Base-by-base conservation (phyloP, 2,888 invertebrate genomes). In the Parnassius mnemosyne region DNA sequence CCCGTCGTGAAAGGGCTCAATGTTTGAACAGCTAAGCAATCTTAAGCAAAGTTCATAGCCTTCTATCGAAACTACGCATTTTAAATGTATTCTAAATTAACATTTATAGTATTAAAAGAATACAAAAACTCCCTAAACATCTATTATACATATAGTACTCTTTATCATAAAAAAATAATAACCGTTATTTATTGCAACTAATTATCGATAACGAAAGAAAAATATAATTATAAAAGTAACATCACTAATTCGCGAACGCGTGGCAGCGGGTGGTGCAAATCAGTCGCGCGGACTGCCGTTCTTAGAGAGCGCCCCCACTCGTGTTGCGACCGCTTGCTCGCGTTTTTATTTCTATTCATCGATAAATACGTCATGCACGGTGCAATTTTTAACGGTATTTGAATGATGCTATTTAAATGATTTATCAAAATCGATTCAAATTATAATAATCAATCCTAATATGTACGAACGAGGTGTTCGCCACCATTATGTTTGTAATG, bases 201-300 rank as follows among this genome's bases (percentile, higher is more conserved):
- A 58, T 16, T 71, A 73, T 79, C 80, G 81, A 83, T 77, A 74
- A 79, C 79, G 80, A 79, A 65, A 67, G 69, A 68, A 65, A 51
- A 60, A 57, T 51, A 54, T 70, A 72, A 66, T 62, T 61, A 57
- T 59, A 54, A 49, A 56, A 53, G 51, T 49, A 66, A 66, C 87
- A 76, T 76, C 88, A 73, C 86, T 85, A 82, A 72, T 59, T 81
- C 87, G 89, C 89, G 88, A 84, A 85, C 87, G 78, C 85, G 84
- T 78, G 77, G 74, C 80, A 77, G 78, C 81, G 88, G 89, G 90
- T 84, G 90, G 89, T 80, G 87, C 90, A 84, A 89, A 87, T 89
- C 90, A 89, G 83, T 89, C 90, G 89, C 90, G 90, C 86, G 89
- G 80, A 90, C 89, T 87, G 86, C 89, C 89, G 87, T 83, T 89